Evolutionary conservation across 2,113 vertebrate species (phyloP).

Genomic region (Pachycephala philippinensis): DNA sequence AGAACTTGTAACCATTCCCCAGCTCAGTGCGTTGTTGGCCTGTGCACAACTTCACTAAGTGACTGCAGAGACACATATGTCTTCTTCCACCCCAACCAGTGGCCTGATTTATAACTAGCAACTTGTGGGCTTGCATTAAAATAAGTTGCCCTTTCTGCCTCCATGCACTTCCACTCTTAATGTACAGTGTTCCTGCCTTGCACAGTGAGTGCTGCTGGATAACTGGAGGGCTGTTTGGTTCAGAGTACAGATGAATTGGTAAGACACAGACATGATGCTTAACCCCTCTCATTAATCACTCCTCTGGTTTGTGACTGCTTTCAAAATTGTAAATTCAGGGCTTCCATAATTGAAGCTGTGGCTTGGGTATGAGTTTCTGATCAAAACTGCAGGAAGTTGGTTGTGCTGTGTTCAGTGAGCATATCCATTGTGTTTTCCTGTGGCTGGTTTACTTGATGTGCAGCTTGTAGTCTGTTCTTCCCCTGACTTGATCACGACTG

Average conservation of each 20-base stretch:
- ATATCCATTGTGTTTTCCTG: background rate
- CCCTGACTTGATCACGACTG: background rate
- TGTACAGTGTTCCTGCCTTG: background rate
- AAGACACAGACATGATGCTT: background rate
- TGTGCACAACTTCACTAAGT: background rate
- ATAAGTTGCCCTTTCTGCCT: background rate
- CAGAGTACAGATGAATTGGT: background rate
- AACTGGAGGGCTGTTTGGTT: background rate
- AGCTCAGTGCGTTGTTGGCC: background rate
- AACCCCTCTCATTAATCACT: background rate
- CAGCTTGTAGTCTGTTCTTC: background rate
- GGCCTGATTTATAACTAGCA: background rate
- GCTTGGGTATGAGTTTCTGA: background rate
- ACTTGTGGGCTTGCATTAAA: background rate
- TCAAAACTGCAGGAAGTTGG: background rate
- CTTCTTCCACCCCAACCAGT: background rate
- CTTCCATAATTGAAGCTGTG: background rate
- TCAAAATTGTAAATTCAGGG: background rate
- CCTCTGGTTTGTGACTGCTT: background rate
- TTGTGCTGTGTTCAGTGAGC: background rate
- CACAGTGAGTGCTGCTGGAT: background rate
- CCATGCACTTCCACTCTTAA: rapidly evolving
- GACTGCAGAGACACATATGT: background rate
- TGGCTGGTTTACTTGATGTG: background rate
- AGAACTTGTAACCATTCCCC: background rate